Base-by-base conservation (phyloP, 1,140 invertebrate genomes). In the Pachypeltis micranthus region DNA sequence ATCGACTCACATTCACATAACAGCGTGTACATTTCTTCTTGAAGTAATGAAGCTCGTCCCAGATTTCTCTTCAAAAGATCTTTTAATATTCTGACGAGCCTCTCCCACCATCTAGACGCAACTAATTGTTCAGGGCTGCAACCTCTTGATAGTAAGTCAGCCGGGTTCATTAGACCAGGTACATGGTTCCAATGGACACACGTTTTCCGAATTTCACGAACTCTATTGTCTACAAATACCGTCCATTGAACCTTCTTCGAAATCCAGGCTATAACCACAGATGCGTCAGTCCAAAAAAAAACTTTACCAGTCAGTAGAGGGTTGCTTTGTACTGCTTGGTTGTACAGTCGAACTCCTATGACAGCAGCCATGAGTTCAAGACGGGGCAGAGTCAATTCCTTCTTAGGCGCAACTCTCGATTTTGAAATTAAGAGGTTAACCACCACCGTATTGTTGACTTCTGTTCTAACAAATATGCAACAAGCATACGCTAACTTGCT, bases 1-100 rank as follows among this genome's bases (percentile, higher is more conserved):
- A 70, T 58, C 0, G 64, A 62, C 61, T 74, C 71, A 47, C 63
- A 68, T 39, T 75, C 71, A 62, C 69, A 72, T 1, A 74, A 44
- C 3, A 72, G 19, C 0, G 72, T 76, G n/a, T 34, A 19, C 28
- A 76, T 47, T 47, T 73, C 71, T 56, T 73, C 70, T 29, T 67
- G 68, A 61, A 64, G 60, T 23, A 74, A 56, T 19, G 14, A 44
- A 1, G 69, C 66, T 44, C 64, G 62, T 51, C 51, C 56, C 10
- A 67, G 47, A 3, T 61, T 59, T 24, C 25, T 62, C 59, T 44
- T 58, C 44, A 63, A 23, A 14, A 64, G 24, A 28, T 65, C 39
- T 27, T 65, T 69, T 1, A 69, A 14, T 0, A 68, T n/a, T 34
- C 72, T 63, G 24, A 59, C 24, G 2, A 63, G n/a, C 25, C 62